Conservation (phyloP, 1,140 invertebrate species). For the Acromyrmex echinatior region DNA sequence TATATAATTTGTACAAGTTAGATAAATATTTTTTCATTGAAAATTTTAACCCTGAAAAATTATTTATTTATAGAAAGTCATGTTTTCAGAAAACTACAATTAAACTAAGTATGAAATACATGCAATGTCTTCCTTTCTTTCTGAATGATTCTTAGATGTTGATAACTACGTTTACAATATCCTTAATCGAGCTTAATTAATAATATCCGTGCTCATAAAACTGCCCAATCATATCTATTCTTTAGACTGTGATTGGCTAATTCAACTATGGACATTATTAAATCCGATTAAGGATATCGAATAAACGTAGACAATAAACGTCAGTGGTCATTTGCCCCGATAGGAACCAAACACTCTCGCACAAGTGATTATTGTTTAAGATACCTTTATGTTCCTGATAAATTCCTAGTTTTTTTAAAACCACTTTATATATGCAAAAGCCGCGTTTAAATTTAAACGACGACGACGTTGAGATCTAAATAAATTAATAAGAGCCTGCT, state of each 20-base stretch:
- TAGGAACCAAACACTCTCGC: background rate
- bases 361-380: background rate
- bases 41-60: background rate
- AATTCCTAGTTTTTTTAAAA: slow-evolving; percentile 6
- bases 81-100: background rate
- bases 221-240: too few species aligned
- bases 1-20: background rate
- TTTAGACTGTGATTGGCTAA: too few species aligned
- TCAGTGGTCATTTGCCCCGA: background rate
- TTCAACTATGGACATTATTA: too few species aligned
- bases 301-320: background rate
- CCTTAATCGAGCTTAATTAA: too few species aligned
- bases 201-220: too few species aligned
- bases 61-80: background rate
- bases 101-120: background rate
- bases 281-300: too few species aligned
- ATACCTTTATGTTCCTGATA: background rate
- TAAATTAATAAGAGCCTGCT: slow-evolving; percentile 37
- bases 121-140: background rate
- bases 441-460: slow-evolving; percentile 24
- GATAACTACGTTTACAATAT: too few species aligned
- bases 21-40: background rate
- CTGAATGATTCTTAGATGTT: background rate
- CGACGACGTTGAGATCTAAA: background rate
- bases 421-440: slow-evolving; percentile 9